Conservation (phyloP, 2,797 vertebrate genomes). For the Eleutherodactylus coqui region DNA sequence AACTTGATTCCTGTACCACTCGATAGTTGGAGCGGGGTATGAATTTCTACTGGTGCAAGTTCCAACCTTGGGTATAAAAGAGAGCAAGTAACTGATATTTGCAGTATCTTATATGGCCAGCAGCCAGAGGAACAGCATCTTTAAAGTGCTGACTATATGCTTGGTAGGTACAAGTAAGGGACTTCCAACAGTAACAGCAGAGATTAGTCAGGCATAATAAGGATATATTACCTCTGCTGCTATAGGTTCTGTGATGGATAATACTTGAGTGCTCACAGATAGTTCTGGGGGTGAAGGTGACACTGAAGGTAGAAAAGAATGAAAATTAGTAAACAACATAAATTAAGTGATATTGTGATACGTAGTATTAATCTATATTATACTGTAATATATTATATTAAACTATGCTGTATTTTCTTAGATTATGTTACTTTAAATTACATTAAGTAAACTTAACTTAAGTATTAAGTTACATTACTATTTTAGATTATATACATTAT, state of each 20-base stretch:
- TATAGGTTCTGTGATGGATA: slow-evolving; percentile 40
- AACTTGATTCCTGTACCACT: slow-evolving; percentile 83
- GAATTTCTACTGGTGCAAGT: slow-evolving; percentile 80
- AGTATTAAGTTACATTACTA: too few species aligned
- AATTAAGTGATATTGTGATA: not conserved
- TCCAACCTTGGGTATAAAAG: slow-evolving; percentile 77
- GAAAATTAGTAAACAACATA: not conserved
- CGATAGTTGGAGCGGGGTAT: slow-evolving; percentile 80
- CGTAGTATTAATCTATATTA: not conserved
- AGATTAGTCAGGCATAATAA: not conserved
- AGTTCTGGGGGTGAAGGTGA: slow-evolving; percentile 45
- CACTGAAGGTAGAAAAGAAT: slow-evolving; percentile 8
- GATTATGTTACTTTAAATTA: too few species aligned
- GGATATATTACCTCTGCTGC: slow-evolving; percentile 41
- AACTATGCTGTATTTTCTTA: too few species aligned
- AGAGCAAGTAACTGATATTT: not conserved
- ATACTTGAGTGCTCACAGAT: not conserved
- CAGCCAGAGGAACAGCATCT: not conserved
- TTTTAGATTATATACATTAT: not conserved
- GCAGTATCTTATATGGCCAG: too few species aligned
- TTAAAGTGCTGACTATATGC: not conserved
- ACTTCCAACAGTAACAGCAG: not conserved
- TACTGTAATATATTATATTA: not conserved
- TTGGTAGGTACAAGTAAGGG: not conserved
- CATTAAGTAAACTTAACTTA: too few species aligned